Base-by-base conservation (phyloP, 2,113 vertebrate genomes). In the Agapornis roseicollis region DNA sequence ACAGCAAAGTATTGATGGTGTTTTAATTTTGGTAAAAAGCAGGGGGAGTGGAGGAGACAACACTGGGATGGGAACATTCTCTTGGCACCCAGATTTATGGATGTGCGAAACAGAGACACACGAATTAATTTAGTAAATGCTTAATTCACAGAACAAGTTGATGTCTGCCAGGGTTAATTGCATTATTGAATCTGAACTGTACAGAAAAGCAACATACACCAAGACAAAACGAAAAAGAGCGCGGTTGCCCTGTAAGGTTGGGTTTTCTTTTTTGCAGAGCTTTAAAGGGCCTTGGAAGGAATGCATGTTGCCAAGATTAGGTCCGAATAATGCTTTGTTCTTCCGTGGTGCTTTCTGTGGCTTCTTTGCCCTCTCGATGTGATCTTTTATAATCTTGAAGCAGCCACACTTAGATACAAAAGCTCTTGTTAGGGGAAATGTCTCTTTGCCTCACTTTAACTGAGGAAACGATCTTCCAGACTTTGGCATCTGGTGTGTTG, bases 151-250 rank as follows among this genome's bases (percentile, higher is more conserved):
- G 82, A 94, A 70, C 12, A 83, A 82, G 39, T 72, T 88, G 63
- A 70, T 83, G 16, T 80, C 64, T 92, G 41, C 27, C 11, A 6
- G 4, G 16, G 22, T 90, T 35, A 90, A 93, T 82, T 81, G 46
- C 63, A 79, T 96, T 81, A 71, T 85, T 90, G 80, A 94, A 39
- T 77, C 65, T 93, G 76, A 90, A 90, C 49, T 58, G 10, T 50
- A 93, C 80, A 31, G 71, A 64, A 42, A 37, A 87, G 69, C 16
- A 71, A 42, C 20, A 33, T 25, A 60, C 20, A 80, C 33, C 9
- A 55, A 50, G 42, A 49, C 60, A 80, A 90, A 81, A 60, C 41
- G 10, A 82, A 83, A 37, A 76, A 33, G 14, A 47, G 4, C 5
- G 29, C 5, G 19, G 15, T n/a, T 87, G 39, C 24, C n/a, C 41